These are phyloP conservation scores for Diadema setosum DNA, from an alignment of 35 echinoderm and acorn worm genomes.

Conservation along the genomic window DNA sequence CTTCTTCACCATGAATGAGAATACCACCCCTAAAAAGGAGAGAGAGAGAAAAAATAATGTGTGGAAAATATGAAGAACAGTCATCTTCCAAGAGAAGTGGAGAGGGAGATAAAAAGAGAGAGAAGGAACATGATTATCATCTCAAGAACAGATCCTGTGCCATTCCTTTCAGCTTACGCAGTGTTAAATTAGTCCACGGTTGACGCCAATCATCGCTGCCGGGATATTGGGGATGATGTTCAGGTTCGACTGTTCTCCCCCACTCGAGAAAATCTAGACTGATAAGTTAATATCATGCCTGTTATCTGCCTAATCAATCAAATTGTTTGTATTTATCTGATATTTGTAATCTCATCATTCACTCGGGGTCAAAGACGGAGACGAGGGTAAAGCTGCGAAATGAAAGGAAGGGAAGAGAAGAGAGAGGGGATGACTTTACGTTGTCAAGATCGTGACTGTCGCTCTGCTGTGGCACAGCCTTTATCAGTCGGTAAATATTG, in stretches of 20 bases:
- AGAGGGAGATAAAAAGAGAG: neutral
- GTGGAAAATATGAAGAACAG: no score
- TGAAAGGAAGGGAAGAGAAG: neutral
- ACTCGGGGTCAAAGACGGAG: neutral
- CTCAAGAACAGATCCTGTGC: neutral
- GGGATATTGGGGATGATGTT: neutral
- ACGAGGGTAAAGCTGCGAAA: neutral
- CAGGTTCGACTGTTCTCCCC: neutral
- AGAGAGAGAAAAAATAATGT: no score
- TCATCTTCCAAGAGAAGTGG: no score
- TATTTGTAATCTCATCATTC: neutral
- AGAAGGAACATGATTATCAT: neutral
- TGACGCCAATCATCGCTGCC: neutral
- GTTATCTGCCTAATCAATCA: neutral
- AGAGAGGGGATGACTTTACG: neutral
- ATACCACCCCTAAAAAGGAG: no score
- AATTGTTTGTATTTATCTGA: slow-evolving; percentile 8
- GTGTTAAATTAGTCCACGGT: neutral
- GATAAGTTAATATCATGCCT: neutral
- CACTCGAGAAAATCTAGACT: neutral
- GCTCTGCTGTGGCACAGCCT: neutral
- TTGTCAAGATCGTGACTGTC: neutral
- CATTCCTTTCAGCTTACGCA: neutral
- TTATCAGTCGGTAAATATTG: slow-evolving; percentile 8
- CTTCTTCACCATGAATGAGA: no score